These are phyloP conservation scores for Sternarchorhynchus goeldii DNA, from an alignment of 2,797 vertebrate species.

Conservation along the genomic window DNA sequence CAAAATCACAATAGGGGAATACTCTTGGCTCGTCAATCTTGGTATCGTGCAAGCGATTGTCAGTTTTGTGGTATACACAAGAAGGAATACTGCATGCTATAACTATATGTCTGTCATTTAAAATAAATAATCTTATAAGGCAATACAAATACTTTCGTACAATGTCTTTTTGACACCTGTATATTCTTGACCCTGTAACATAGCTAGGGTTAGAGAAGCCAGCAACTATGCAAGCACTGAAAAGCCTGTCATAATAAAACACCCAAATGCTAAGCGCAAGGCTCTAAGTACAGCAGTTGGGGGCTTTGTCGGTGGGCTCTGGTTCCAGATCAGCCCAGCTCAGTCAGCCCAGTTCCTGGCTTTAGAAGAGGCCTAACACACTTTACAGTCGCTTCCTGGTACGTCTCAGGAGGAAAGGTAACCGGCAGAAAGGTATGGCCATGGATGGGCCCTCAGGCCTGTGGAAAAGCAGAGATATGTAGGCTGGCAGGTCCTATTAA, in stretches of 20 bases:
- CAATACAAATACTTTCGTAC: too few relatives aligned
- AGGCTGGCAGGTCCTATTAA: constrained; percentile 67
- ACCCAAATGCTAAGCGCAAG: background rate
- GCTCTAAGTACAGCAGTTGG: background rate
- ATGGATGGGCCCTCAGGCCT: constrained; percentile 7
- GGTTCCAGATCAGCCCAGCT: background rate
- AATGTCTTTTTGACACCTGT: background rate
- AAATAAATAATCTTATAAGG: too few relatives aligned
- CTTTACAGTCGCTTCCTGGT: background rate
- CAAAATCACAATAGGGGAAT: background rate
- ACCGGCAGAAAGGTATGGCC: background rate
- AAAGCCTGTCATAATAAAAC: background rate
- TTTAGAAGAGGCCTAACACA: background rate
- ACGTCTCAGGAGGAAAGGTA: background rate
- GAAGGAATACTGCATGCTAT: too few relatives aligned
- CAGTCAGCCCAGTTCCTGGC: background rate
- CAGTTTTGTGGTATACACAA: background rate
- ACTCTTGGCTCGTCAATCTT: background rate
- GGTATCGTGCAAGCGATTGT: background rate
- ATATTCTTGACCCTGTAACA: background rate
- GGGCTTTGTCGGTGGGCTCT: background rate
- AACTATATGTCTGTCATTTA: too few relatives aligned
- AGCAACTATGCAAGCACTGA: background rate
- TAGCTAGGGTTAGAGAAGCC: background rate
- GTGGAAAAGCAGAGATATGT: constrained; percentile 52